These are phyloP conservation scores for Tetropium fuscum DNA, from an alignment of 2,888 invertebrate genomes.

Conservation along the genomic window DNA sequence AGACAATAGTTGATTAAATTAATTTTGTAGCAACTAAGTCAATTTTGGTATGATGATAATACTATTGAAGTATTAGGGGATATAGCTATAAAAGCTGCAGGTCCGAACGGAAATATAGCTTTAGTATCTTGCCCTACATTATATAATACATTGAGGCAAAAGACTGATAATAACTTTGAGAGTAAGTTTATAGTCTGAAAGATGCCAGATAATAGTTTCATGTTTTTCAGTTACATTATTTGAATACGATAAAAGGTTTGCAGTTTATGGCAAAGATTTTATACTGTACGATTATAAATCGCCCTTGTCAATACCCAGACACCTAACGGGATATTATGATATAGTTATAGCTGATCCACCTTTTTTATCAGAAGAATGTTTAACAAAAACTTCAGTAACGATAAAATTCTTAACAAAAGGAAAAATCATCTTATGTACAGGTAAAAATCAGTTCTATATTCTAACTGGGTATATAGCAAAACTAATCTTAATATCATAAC, in stretches of 20 bases:
- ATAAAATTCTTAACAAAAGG: constrained; percentile 78
- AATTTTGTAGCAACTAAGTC: constrained; percentile 89
- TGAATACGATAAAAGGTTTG: constrained; percentile 90
- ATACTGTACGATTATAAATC: constrained; percentile 89
- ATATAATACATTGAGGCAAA: constrained; percentile 75
- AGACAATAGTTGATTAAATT: no score
- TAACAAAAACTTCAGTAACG: constrained; percentile 84
- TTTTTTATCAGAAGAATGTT: constrained; percentile 92
- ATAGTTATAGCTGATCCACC: constrained; percentile 95
- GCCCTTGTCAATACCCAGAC: constrained; percentile 76
- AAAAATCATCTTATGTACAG: constrained; percentile 90
- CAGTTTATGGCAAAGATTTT: constrained; percentile 82
- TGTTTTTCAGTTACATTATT: constrained; percentile 59
- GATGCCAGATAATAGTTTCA: not conserved
- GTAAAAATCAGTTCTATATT: no score
- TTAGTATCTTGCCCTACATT: constrained; percentile 91
- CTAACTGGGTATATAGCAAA: no score
- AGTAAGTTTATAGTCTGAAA: constrained; percentile 37
- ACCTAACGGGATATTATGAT: constrained; percentile 76
- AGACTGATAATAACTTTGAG: constrained; percentile 54
- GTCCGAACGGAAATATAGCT: constrained; percentile 75
- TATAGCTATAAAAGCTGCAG: constrained; percentile 72
- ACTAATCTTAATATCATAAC: no score
- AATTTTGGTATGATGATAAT: constrained; percentile 94
- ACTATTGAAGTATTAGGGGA: constrained; percentile 81